phyloP scores from a whole-genome alignment of 2,113 vertebrate species.

The Rafetus swinhoei region DNA sequence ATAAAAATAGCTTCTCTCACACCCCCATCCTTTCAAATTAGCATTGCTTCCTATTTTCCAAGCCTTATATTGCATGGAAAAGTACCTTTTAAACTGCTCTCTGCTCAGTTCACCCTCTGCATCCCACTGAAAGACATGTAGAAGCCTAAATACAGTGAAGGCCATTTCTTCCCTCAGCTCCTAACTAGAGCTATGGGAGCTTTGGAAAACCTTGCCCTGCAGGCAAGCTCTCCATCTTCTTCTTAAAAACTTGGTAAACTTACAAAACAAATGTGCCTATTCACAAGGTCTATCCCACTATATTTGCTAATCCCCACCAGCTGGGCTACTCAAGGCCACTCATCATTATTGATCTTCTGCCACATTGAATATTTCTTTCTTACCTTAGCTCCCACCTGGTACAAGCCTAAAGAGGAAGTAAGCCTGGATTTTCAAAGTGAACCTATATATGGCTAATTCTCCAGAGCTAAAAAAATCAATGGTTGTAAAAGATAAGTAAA shows the following conservation, averaged over 20 bases:
- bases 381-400: background rate
- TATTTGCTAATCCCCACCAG: accelerated
- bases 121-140: background rate
- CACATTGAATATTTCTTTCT: background rate
- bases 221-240: background rate
- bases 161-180: background rate
- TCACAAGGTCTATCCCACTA: background rate
- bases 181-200: background rate
- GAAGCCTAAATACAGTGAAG: background rate
- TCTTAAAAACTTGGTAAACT: background rate
- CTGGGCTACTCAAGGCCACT: background rate
- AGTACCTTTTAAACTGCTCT: background rate
- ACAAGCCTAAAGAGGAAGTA: background rate
- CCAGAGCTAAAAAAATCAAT: background rate
- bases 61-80: background rate
- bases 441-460: accelerated
- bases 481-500: background rate
- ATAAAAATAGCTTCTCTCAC: background rate
- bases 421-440: background rate
- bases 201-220: background rate
- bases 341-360: accelerated
- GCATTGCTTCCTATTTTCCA: background rate
- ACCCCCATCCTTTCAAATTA: background rate
- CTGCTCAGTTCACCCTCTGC: background rate
- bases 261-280: background rate